phyloP scores from a whole-genome alignment of 2,113 vertebrate genomes.

The Hyla sarda region DNA sequence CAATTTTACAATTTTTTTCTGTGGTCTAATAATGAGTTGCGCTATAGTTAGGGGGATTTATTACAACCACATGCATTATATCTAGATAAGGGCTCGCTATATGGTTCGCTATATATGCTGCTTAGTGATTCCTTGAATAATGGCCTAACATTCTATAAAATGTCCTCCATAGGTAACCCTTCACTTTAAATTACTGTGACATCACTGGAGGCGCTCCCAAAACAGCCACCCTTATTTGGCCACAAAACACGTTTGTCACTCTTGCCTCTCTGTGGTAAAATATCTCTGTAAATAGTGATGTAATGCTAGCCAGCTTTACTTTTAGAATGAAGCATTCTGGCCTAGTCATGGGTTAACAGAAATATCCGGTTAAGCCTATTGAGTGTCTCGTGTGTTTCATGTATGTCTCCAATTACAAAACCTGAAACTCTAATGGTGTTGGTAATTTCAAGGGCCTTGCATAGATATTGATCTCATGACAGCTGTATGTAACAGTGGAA shows the following conservation, averaged over 20 bases:
- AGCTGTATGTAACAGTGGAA: slow-evolving; percentile 25
- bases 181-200: background rate
- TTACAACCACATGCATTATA: background rate
- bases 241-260: background rate
- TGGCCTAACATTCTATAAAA: background rate
- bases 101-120: background rate
- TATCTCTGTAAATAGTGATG: background rate
- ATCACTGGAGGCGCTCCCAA: background rate
- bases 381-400: background rate
- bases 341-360: background rate
- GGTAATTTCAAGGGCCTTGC: background rate
- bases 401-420: background rate
- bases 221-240: background rate
- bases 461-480: background rate
- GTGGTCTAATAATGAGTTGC: background rate
- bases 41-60: background rate
- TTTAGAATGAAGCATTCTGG: background rate
- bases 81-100: background rate
- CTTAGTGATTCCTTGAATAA: background rate
- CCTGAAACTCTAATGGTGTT: background rate
- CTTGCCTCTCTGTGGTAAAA: background rate
- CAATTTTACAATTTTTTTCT: too few species aligned
- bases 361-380: too few species aligned
- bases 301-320: background rate
- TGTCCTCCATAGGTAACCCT: too few species aligned